A percentile compares a stretch with the other conserved stretches of the same genome.
phyloP scores from a whole-genome alignment of 2,888 invertebrate genomes.

The Parelbella ahira region DNA sequence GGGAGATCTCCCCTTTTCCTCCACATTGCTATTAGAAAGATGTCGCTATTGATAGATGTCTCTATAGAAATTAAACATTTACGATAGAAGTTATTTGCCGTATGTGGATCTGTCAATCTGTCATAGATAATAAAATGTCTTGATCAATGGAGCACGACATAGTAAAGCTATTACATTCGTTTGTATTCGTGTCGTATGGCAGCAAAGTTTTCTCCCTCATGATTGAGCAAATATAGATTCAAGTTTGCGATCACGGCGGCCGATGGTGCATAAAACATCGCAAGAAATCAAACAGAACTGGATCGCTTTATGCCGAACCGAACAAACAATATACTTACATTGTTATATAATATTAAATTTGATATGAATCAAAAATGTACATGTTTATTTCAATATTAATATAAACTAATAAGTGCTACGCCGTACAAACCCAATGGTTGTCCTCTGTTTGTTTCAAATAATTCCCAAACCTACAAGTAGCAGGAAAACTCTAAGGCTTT shows the following conservation, averaged over 20 bases:
- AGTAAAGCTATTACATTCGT: constrained; percentile 44
- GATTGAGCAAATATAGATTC: constrained; percentile 58
- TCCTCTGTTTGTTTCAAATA: too few species aligned
- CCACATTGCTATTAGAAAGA: too few species aligned
- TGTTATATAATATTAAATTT: too few species aligned
- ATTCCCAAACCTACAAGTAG: too few species aligned
- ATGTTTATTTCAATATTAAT: too few species aligned
- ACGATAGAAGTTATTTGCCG: background rate
- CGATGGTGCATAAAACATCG: constrained; percentile 68
- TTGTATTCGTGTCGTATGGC: constrained; percentile 51
- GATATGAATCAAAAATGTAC: too few species aligned
- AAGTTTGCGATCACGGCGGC: constrained; percentile 43
- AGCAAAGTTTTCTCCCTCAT: constrained; percentile 35
- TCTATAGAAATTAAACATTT: too few species aligned
- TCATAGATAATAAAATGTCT: constrained; percentile 19
- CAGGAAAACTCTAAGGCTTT: too few species aligned
- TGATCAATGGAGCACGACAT: constrained; percentile 30
- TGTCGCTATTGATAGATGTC: too few species aligned
- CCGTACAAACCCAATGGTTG: too few species aligned
- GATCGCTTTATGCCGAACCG: constrained; percentile 34
- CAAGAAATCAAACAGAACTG: constrained; percentile 45
- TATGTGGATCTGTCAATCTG: constrained; percentile 7
- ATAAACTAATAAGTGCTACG: too few species aligned
- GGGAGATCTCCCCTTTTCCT: too few species aligned
- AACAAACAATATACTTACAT: constrained; percentile 7